Percentiles rank a stretch among this genome's conserved stretches.
Evolutionary conservation across 53 echinoderm and acorn worm species (phyloP).

Genomic region (Stichopus horrens): DNA sequence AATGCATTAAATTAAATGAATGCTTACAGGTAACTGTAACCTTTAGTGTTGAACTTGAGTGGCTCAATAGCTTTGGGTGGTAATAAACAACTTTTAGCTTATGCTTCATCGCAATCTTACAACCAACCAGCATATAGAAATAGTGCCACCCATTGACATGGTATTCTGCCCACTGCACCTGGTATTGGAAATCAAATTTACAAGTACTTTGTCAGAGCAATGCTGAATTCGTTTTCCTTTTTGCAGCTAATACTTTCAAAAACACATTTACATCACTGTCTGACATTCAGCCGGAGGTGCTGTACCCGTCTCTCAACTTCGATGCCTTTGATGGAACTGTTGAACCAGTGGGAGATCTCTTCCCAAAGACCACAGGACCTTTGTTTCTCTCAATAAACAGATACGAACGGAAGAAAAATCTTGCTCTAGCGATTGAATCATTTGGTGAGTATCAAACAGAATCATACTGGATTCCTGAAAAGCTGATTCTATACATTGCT

Average conservation of each 20-base stretch:
- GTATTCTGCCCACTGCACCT: no score
- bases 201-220: not conserved
- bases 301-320: constrained; percentile 95
- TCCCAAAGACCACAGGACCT: constrained; percentile 59
- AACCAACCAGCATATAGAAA: no score
- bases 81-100: no score
- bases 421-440: constrained; percentile 80
- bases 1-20: no score
- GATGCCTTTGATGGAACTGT: constrained; percentile 76
- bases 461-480: no score
- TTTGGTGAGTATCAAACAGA: constrained; percentile 51
- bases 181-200: not conserved
- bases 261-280: constrained; percentile 75
- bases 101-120: no score
- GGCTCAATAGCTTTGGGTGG: no score
- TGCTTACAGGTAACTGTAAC: no score
- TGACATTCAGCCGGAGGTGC: constrained; percentile 85
- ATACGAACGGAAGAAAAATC: constrained; percentile 96
- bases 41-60: no score
- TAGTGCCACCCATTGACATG: no score
- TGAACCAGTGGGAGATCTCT: constrained; percentile 72
- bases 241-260: constrained; percentile 85
- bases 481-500: no score
- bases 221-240: not conserved
- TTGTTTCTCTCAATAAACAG: constrained; percentile 96